Evolutionary conservation across 2,888 invertebrate species (phyloP), one percentile per base, ranked within the genome.

Genomic region (Eudasyphora cyanicolor): DNA sequence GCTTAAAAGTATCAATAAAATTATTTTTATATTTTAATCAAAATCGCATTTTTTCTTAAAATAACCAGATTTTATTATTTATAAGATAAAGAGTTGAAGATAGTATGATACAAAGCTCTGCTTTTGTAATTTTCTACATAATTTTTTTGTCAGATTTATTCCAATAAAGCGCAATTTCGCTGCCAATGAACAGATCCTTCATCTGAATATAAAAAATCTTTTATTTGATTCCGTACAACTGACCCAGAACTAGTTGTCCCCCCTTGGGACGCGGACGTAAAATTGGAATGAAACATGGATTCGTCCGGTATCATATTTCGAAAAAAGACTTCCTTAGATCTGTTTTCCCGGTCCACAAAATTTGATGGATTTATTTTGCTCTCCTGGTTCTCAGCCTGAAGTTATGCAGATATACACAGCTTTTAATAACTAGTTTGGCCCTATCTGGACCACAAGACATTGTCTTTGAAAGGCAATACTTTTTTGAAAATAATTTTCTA

Each of bases 401-500:
- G 32, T 73, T 73, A 35, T 70, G 70, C 12, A 70, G 51, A 6
- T 49, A n/a, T 17, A 14, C 27, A 49, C 29, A 71, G 19, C 24
- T 32, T 10, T 32, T 32, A 10, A 57, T 35, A n/a, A 73, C 32
- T 5, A 2, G 5, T 60, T 57, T 27, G n/a, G n/a, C n/a, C n/a
- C n/a, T n/a, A n/a, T n/a, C n/a, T n/a, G n/a, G n/a, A n/a, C n/a
- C n/a, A n/a, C n/a, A n/a, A n/a, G n/a, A n/a, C n/a, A n/a, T n/a
- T n/a, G n/a, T n/a, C n/a, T n/a, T n/a, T n/a, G n/a, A 17, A 0
- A 60, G 60, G 45, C 64, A 75, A 74, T 29, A 42, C 62, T 29
- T 45, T 45, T 27, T 62, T 7, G 62, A 17, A 45, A 38, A 45
- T n/a, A 62, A 64, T n/a, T 42, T 75, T 10, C 75, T 62, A 45